These are phyloP conservation scores for Stenoptilia bipunctidactyla DNA, from an alignment of 2,888 invertebrate species.

Conservation along the genomic window DNA sequence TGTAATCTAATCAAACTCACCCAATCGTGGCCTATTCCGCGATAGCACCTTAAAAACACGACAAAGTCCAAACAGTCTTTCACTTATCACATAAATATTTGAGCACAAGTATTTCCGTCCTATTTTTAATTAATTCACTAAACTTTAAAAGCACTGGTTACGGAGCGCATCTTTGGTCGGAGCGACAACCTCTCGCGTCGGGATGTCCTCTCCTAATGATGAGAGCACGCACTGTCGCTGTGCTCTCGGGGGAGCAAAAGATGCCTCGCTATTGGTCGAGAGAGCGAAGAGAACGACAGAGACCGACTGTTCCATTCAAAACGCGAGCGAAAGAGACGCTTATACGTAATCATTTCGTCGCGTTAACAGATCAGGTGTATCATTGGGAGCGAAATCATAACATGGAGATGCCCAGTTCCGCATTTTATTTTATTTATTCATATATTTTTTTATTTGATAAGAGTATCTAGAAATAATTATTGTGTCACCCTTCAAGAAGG, in stretches of 20 bases:
- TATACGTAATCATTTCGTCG: slow-evolving; percentile 52
- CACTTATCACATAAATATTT: slow-evolving; percentile 44
- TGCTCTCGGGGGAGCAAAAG: slow-evolving; percentile 70
- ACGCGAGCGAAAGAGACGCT: slow-evolving; percentile 51
- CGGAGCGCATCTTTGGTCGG: slow-evolving; percentile 37
- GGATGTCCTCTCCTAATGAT: slow-evolving; percentile 68
- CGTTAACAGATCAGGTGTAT: slow-evolving; percentile 60
- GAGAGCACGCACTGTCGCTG: slow-evolving; percentile 70
- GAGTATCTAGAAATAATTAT: not conserved
- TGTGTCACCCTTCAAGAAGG: not conserved
- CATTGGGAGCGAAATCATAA: slow-evolving; percentile 55
- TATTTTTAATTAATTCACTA: slow-evolving; percentile 11
- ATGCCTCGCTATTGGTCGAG: slow-evolving; percentile 67
- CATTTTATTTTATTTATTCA: slow-evolving; percentile 33
- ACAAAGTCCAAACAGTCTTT: slow-evolving; percentile 51
- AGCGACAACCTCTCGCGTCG: slow-evolving; percentile 62
- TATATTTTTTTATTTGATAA: slow-evolving; percentile 25
- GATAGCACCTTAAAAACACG: slow-evolving; percentile 47
- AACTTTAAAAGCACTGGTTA: slow-evolving; percentile 44
- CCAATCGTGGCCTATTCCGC: slow-evolving; percentile 67
- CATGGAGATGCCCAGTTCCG: slow-evolving; percentile 54
- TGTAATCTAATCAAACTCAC: slow-evolving; percentile 68
- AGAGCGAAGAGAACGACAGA: slow-evolving; percentile 55
- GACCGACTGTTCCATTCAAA: slow-evolving; percentile 50
- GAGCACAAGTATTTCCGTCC: slow-evolving; percentile 47